Base-by-base conservation (phyloP, 2,113 vertebrate species). In the Vulpes lagopus region DNA sequence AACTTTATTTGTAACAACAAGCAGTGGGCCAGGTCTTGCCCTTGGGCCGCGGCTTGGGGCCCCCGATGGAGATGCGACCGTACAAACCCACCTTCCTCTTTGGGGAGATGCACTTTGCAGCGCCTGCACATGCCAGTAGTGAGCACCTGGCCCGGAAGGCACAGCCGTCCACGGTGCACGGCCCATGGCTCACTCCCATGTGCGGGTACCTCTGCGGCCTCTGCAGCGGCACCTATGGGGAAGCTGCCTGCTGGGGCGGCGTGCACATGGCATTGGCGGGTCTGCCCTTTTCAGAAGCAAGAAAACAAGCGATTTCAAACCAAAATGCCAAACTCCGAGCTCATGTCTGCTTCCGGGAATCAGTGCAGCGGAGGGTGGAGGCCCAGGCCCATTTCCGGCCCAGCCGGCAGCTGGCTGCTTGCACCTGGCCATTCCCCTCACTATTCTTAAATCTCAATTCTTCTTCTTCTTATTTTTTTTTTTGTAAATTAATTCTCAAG, bases 161-260 rank as follows among this genome's bases (percentile, higher is more conserved):
- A 3, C 1, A 0, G 59, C 5, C 0, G 0, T 12, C 25, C 23
- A n/a, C 2, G 0, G 3, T 49, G 10, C 35, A 2, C 0, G 35
- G 38, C 32, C 35, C 2, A 43, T 43, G 43, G 1, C 4, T 23
- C 3, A 3, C 43, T 35, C 22, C 30, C 84, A 4, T 5, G 2
- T 0, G 15, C 3, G 3, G 57, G 53, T 4, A 11, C 0, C 53
- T 15, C 30, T 3, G 1, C 0, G 51, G n/a, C 19, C 73, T 20
- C n/a, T 22, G 4, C 0, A 0, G 65, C 0, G 0, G 11, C 0
- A 5, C 11, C 0, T 0, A 23, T 0, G 2, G 12, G 71, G 60
- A 14, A 2, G 5, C 84, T 43, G 10, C 14, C 38, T 19, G 4
- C 32, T 1, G 1, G 85, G 2, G 7, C 0, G 49, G 23, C 27